Conservation (phyloP, 2,113 vertebrate genomes). For the Ascaphus truei region DNA sequence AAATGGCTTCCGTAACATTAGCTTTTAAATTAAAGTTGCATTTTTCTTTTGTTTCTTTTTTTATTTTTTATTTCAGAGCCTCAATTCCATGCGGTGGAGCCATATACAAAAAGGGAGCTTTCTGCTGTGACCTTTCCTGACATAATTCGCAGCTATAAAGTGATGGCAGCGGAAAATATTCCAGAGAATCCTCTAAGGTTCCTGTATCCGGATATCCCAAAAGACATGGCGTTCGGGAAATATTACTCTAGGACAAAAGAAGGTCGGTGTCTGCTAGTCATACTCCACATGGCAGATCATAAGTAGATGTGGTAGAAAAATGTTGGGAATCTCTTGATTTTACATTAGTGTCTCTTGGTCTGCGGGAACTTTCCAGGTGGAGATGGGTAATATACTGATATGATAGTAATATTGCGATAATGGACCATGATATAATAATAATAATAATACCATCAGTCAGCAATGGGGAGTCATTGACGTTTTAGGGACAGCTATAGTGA, state of each 20-base stretch:
- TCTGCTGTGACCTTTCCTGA: constrained; percentile 87
- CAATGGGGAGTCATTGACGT: no score
- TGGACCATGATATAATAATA: no score
- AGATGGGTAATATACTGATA: no score
- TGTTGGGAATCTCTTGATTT: no score
- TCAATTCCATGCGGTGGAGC: constrained; percentile 86
- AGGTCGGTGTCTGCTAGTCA: constrained; percentile 58
- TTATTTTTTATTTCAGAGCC: constrained; percentile 56
- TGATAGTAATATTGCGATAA: no score
- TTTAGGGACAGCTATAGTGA: no score
- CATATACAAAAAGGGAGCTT: constrained; percentile 92
- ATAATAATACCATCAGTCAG: no score
- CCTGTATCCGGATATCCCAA: constrained; percentile 81
- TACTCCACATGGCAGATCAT: neutral
- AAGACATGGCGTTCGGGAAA: constrained; percentile 92
- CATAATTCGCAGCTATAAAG: constrained; percentile 94
- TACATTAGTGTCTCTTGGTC: no score
- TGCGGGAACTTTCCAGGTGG: no score
- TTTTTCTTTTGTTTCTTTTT: no score
- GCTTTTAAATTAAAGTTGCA: neutral
- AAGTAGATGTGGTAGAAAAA: no score
- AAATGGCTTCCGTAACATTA: no score
- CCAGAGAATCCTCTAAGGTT: constrained; percentile 90
- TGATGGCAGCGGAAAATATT: constrained; percentile 94
- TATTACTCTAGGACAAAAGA: constrained; percentile 91